Evolutionary conservation across 2,113 vertebrate species (phyloP), one percentile per base, ranked within the genome.

Genomic region (Bufo gargarizans): DNA sequence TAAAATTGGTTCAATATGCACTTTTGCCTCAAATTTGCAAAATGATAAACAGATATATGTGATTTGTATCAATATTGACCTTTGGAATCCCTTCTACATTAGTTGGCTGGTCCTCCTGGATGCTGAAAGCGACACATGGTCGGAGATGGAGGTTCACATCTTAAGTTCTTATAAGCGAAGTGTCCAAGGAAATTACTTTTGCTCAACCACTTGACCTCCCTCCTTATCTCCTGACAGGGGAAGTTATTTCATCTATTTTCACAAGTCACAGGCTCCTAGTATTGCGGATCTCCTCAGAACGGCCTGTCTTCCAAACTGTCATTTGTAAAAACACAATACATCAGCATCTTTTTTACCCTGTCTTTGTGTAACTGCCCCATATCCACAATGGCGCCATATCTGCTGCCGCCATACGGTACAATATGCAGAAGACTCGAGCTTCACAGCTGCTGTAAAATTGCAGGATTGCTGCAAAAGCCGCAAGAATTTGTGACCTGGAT

Each of bases 191-290:
- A 50, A 76, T 76, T 49, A 76, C 72, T 76, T 76, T 74, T 47
- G 16, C 45, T 49, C 47, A 19, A 50, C 17, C 17, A 49, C 47
- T 76, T 76, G 72, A 76, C 72, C 72, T 76, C 72, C 11, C 17
- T 11, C 8, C 10, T 19, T 49, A 16, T 76, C 4, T 74, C 3
- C 71, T 74, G 43, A 76, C 17, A 76, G 47, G 20, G 43, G 43
- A 74, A 47, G 71, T 74, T 74, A 47, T 74, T 74, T 47, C 16
- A 74, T 74, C 71, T 74, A 47, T 74, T 47, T 74, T 74, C 13
- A 74, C 71, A 74, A 47, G 71, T 74, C 71, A 74, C 6, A 74
- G 43, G 8, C 6, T 74, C 2, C 43, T 71, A 13, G 6, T 19
- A 74, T 7, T 12, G 0, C 5, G 47, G 43, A 17, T 47, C 13